Evolutionary conservation across 1,140 invertebrate species (phyloP).

Genomic region (Vanessa tameamea): DNA sequence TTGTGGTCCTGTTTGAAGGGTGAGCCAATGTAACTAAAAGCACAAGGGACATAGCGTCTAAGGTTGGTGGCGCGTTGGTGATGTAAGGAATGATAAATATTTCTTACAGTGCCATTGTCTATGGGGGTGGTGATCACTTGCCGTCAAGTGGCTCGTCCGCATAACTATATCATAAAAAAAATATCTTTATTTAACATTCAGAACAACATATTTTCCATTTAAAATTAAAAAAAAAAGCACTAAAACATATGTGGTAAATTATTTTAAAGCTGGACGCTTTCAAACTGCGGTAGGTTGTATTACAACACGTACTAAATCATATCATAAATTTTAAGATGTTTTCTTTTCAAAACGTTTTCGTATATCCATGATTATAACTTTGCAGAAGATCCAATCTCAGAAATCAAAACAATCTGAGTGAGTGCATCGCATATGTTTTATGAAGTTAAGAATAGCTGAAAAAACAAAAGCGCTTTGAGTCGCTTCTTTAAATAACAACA

Average conservation of each 20-base stretch:
- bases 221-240: neutral
- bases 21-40: too few relatives aligned
- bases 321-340: constrained; percentile 38
- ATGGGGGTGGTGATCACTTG: too few relatives aligned
- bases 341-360: constrained; percentile 39
- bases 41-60: too few relatives aligned
- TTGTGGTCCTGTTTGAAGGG: too few relatives aligned
- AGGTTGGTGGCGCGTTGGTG: too few relatives aligned
- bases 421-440: constrained; percentile 46
- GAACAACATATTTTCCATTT: too few relatives aligned
- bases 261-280: neutral
- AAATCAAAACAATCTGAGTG: constrained; percentile 50
- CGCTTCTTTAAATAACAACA: constrained; percentile 41
- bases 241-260: neutral
- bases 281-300: constrained; percentile 34
- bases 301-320: constrained; percentile 35
- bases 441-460: constrained; percentile 52
- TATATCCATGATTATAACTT: constrained; percentile 41
- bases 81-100: too few relatives aligned
- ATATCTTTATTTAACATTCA: too few relatives aligned
- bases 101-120: too few relatives aligned
- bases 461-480: constrained; percentile 48
- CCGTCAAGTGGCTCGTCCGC: too few relatives aligned
- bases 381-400: constrained; percentile 44
- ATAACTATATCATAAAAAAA: too few relatives aligned